Percentiles rank a stretch among this genome's conserved stretches.
Evolutionary conservation across 2,113 vertebrate genomes (phyloP).

Genomic region (Delphinus delphis): DNA sequence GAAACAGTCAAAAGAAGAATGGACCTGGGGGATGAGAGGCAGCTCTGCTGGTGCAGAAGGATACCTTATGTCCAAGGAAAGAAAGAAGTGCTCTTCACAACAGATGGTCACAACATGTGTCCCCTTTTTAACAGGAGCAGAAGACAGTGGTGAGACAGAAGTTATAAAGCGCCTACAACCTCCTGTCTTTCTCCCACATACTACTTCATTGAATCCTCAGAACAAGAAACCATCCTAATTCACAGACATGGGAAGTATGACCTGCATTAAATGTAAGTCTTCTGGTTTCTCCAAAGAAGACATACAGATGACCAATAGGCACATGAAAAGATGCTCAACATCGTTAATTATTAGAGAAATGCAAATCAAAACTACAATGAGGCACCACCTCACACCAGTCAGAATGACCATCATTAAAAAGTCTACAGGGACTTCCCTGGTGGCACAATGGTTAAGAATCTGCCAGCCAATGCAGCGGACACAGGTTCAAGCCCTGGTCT

Average conservation of each 20-base stretch:
- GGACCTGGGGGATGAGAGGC: too few relatives aligned
- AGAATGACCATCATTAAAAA: too few relatives aligned
- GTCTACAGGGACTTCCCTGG: too few relatives aligned
- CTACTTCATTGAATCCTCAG: background rate
- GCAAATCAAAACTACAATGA: too few relatives aligned
- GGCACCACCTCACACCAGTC: too few relatives aligned
- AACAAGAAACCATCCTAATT: background rate
- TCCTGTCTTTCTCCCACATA: background rate
- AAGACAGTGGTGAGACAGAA: background rate
- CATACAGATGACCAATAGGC: too few relatives aligned
- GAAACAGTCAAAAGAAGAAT: background rate
- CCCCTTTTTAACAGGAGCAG: background rate
- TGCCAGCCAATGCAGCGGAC: too few relatives aligned
- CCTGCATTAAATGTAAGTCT: background rate
- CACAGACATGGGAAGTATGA: background rate
- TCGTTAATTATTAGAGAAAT: too few relatives aligned
- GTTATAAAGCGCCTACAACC: background rate
- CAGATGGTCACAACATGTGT: background rate
- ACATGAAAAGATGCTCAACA: too few relatives aligned
- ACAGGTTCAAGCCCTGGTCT: too few relatives aligned
- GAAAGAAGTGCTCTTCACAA: background rate
- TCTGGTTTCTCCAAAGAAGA: too few relatives aligned
- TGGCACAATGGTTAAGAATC: too few relatives aligned
- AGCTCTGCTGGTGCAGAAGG: background rate
- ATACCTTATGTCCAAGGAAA: background rate